These are phyloP conservation scores for Monochamus alternatus DNA, from an alignment of 2,888 invertebrate species.

Conservation along the genomic window DNA sequence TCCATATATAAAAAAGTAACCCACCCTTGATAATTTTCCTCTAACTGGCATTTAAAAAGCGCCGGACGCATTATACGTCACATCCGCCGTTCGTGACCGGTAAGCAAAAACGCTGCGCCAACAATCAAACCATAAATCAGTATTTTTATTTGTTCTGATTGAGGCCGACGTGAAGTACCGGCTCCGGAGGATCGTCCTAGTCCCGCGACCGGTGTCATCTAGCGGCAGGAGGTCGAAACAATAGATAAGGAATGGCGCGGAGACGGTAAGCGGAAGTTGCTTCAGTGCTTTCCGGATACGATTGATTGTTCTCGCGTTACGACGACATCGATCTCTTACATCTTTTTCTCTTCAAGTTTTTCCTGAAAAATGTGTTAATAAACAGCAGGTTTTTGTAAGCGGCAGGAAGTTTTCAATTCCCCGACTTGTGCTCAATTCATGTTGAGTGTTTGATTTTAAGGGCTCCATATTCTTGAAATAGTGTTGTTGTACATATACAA, in stretches of 20 bases:
- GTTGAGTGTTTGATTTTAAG: not conserved
- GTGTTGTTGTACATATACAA: not conserved
- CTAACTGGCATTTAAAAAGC: conserved; percentile 54
- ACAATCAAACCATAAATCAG: conserved; percentile 63
- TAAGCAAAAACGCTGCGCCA: conserved; percentile 55
- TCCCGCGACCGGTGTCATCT: conserved; percentile 22
- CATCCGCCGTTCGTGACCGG: conserved; percentile 56
- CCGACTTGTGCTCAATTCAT: not conserved
- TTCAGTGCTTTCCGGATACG: conserved; percentile 13
- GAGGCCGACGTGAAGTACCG: conserved; percentile 20
- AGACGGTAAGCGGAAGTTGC: conserved; percentile 16
- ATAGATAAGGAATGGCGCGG: conserved; percentile 24
- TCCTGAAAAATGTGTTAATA: conserved; percentile 1
- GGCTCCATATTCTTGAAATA: not conserved
- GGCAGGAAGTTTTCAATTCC: not conserved
- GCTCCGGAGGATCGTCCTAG: not conserved
- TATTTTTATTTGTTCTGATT: conserved; percentile 58
- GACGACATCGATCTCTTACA: conserved; percentile 3
- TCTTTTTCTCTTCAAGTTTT: not conserved
- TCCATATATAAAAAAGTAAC: not conserved
- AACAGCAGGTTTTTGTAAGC: not conserved
- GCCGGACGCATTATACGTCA: conserved; percentile 52
- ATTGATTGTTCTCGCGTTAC: not conserved
- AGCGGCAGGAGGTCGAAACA: conserved; percentile 30
- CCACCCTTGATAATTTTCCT: conserved; percentile 12